Conservation (phyloP, 2,113 vertebrate genomes). For the Pyrgilauda ruficollis region DNA sequence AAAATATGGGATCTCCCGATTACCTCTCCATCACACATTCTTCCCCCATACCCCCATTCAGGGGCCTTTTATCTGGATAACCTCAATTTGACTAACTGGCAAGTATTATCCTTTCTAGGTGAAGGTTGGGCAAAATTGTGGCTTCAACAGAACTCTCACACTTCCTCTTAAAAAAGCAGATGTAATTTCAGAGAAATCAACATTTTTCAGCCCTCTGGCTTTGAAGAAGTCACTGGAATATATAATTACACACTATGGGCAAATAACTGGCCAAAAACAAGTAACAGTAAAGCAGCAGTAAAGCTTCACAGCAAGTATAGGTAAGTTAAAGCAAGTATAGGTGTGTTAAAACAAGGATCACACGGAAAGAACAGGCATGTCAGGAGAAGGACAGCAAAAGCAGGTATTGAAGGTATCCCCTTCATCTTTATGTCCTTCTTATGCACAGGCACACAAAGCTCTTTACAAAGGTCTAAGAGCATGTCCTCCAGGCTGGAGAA, state of each 20-base stretch:
- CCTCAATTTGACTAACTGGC: neutral
- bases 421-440: neutral
- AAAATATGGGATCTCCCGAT: neutral
- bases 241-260: neutral
- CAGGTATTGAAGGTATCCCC: neutral
- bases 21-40: neutral
- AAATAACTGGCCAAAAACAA: neutral
- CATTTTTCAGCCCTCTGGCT: neutral
- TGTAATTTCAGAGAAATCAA: neutral
- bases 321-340: no score
- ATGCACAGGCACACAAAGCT: neutral
- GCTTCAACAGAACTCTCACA: neutral
- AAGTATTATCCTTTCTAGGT: neutral
- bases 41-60: neutral
- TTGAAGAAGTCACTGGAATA: neutral
- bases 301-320: neutral
- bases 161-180: neutral
- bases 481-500: neutral
- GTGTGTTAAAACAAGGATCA: no score
- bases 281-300: neutral
- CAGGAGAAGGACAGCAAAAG: no score
- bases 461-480: neutral
- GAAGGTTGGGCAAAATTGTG: neutral
- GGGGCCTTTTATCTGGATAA: neutral
- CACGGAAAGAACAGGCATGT: no score